Evolutionary conservation across 2,888 invertebrate genomes (phyloP), one percentile per base, ranked within the genome.

Genomic region (Eulithis testata): DNA sequence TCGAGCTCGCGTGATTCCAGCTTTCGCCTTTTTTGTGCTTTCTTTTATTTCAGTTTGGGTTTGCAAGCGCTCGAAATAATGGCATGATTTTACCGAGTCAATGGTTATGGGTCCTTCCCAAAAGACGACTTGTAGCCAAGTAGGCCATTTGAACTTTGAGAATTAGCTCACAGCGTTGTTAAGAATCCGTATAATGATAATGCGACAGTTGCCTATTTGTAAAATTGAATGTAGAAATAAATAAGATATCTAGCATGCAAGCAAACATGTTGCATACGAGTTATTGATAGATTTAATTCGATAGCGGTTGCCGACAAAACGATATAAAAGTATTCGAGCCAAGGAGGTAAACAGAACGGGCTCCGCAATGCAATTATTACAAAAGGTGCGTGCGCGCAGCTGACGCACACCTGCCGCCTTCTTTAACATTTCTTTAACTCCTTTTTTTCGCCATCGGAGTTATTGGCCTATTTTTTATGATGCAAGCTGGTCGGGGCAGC

Each of bases 401-500:
- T 92, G 92, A 86, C 89, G 72, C 78, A 81, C 92, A 91, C 91
- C 92, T 91, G 92, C 89, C 88, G 84, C 86, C 88, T 87, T 90
- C 90, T 90, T 91, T 88, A 89, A 84, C 86, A 86, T 91, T 91
- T 90, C 89, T 91, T 83, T 85, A 84, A 80, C 81, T 81, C 86
- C 89, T 91, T 90, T 87, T 66, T 91, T 90, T 90, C 83, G 89
- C 90, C 87, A 87, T 87, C 84, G 86, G 83, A 86, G 91, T 90
- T 91, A 91, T 91, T 93, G 91, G 92, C 91, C 92, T 92, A 92
- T 93, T 93, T 92, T 92, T 92, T 91, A 91, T 86, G 87, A 86
- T 86, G 89, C 92, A 92, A 92, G 92, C 90, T 91, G 92, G 80
- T 75, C 70, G 76, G 49, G 49, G 82, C 91, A 91, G 90, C 91